These are phyloP conservation scores for Pseudocheirus occidentalis DNA, from an alignment of 2,797 vertebrate genomes.

Conservation along the genomic window DNA sequence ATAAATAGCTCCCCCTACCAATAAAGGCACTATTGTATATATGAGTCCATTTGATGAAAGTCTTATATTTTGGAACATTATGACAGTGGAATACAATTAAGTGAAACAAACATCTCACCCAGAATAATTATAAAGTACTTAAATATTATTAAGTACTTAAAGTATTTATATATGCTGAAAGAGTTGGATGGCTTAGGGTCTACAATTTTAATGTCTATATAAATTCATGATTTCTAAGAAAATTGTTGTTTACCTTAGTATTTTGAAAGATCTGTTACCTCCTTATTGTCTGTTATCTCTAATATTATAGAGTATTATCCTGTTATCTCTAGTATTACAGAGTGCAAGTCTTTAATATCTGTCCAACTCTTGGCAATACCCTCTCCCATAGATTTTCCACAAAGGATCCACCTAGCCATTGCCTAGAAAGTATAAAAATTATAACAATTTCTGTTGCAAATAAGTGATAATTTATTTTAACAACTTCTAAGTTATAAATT, in stretches of 20 bases:
- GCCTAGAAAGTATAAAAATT: background rate
- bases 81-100: slow-evolving; percentile 37
- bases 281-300: background rate
- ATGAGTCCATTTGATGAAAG: background rate
- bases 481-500: background rate
- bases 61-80: slow-evolving; percentile 3
- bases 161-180: slow-evolving; percentile 16
- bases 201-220: background rate
- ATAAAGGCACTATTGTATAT: background rate
- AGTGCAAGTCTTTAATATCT: background rate
- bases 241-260: slow-evolving; percentile 35
- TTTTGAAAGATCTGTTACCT: background rate
- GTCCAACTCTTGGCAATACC: background rate
- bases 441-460: background rate
- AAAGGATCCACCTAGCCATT: background rate
- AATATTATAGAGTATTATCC: background rate
- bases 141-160: too few relatives aligned
- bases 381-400: background rate
- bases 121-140: background rate
- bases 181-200: background rate
- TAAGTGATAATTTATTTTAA: background rate
- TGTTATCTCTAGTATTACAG: background rate
- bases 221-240: slow-evolving; percentile 40
- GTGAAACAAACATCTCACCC: slow-evolving; percentile 11
- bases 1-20: background rate